Percentiles rank a stretch among this genome's conserved stretches.
phyloP scores from a whole-genome alignment of 2,797 vertebrate genomes.

The Danio aesculapii region DNA sequence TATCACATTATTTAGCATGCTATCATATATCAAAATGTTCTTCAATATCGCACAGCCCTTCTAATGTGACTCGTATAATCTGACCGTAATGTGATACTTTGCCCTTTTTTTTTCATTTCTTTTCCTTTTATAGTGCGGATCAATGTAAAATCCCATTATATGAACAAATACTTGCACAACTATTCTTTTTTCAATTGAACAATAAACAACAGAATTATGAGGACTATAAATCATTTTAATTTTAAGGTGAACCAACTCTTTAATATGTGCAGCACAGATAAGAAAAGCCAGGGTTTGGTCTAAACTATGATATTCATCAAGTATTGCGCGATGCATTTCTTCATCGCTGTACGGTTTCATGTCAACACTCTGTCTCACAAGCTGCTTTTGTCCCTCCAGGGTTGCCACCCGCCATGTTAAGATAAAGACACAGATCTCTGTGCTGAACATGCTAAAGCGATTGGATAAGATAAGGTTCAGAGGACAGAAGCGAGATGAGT shows the following conservation, averaged over 20 bases:
- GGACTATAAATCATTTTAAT: too few species aligned
- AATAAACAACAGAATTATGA: too few species aligned
- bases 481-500: constrained; percentile 93
- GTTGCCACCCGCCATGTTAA: constrained; percentile 83
- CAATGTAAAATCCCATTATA: too few species aligned
- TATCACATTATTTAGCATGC: too few species aligned
- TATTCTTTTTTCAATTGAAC: too few species aligned
- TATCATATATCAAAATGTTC: too few species aligned
- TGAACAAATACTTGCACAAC: too few species aligned
- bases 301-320: neutral
- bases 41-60: too few species aligned
- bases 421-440: constrained; percentile 81
- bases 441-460: constrained; percentile 92
- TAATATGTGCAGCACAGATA: neutral
- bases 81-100: too few species aligned
- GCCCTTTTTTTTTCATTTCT: too few species aligned
- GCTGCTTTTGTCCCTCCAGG: constrained; percentile 66
- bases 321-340: neutral
- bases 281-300: neutral
- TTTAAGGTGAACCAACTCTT: neutral
- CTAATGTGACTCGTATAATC: too few species aligned
- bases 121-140: too few species aligned
- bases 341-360: neutral
- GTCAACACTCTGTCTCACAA: neutral
- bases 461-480: constrained; percentile 96